Base-by-base conservation (phyloP, 2,797 vertebrate genomes). In the Glossophaga mutica region DNA sequence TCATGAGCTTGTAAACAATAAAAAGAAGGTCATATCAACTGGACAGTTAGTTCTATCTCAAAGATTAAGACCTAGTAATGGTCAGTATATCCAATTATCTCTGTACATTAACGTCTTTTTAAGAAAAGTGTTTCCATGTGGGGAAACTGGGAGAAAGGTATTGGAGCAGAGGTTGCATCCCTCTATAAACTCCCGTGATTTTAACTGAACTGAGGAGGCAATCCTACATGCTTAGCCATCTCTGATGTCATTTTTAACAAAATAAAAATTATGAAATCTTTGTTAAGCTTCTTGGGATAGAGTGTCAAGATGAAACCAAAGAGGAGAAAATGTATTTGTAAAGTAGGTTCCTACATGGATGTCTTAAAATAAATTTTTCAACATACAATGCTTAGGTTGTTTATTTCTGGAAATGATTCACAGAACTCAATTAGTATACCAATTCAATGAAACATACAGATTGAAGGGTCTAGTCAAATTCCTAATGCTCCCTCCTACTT, bases 301-400 rank as follows among this genome's bases (percentile, higher is more conserved):
- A 65, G 22, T 68, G 62, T 85, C 44, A 92, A 34, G 65, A 93
- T 89, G 71, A 96, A 96, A 94, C 46, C 94, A 46, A 93, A 57
- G 44, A 94, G 46, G 14, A 50, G 1, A 88, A 94, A 90, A 83
- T 55, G 19, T 14, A 70, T 70, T 91, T 93, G 57, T 42, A 92
- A 95, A 94, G 46, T 24, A 90, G 81, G 86, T 67, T 93, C 19
- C 34, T 77, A 85, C 21, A 65, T 76, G 78, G 26, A 96, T 76
- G 78, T 79, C n/a, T 81, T 96, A 91, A 92, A 97, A 93, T 86
- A 87, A 87, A 84, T 91, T 92, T 94, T 87, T 93, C 83, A 95
- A 96, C 95, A 94, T 74, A 86, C 3, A 94, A 90, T 19, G 10
- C 42, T n/a, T 94, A 78, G 82, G 37, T 87, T 88, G 55, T 95